phyloP scores from a whole-genome alignment of 2,113 vertebrate genomes.

The Oophaga pumilio region DNA sequence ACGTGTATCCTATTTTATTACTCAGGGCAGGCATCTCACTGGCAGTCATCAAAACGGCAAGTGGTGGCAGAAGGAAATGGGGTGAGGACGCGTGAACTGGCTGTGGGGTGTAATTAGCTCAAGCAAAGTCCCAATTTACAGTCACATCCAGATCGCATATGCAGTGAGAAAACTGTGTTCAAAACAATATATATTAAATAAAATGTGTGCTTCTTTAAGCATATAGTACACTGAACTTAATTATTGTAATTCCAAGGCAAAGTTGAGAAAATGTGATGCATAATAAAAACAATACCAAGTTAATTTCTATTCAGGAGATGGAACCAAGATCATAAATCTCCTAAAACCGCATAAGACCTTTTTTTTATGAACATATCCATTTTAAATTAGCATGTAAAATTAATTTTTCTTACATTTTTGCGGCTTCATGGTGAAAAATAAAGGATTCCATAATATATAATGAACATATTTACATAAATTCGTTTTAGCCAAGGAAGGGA shows the following conservation, averaged over 20 bases:
- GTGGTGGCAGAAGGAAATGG: too few relatives aligned
- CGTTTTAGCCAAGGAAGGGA: neutral
- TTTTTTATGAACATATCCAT: conserved; percentile 5
- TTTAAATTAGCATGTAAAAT: conserved; percentile 17
- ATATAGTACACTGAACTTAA: neutral
- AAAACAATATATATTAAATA: too few relatives aligned
- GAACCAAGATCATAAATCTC: neutral
- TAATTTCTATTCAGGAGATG: neutral
- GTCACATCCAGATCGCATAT: too few relatives aligned
- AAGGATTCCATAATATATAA: neutral
- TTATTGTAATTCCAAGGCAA: neutral
- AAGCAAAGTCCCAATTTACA: too few relatives aligned
- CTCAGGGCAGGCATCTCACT: too few relatives aligned
- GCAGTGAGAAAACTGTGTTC: too few relatives aligned
- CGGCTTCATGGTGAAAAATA: neutral
- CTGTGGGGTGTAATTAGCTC: too few relatives aligned
- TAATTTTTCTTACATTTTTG: neutral
- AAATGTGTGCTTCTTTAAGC: too few relatives aligned
- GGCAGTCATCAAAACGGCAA: too few relatives aligned
- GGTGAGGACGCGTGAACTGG: too few relatives aligned
- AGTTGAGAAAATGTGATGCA: neutral
- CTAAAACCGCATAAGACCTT: neutral
- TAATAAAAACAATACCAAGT: neutral
- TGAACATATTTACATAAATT: neutral
- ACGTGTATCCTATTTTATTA: too few relatives aligned